Percentiles rank a stretch among this genome's conserved stretches.
These are phyloP conservation scores for Lepeophtheirus salmonis DNA, from an alignment of 1,140 invertebrate species.

Conservation along the genomic window DNA sequence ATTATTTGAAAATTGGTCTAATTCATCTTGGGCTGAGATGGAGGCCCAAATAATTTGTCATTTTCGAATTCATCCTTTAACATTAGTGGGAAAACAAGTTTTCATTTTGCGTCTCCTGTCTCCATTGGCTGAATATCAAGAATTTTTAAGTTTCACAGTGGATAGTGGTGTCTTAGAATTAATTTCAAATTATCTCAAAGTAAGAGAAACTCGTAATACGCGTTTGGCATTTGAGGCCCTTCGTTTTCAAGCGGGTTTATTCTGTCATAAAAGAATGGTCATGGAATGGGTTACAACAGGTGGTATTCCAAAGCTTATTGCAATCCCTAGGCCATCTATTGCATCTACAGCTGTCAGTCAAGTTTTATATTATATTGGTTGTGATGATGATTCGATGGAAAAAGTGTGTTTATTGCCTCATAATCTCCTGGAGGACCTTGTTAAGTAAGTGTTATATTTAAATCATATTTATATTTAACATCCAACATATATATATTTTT, in stretches of 20 bases:
- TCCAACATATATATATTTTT: slow-evolving; percentile 16
- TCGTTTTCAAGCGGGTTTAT: slow-evolving; percentile 71
- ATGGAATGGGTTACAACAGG: slow-evolving; percentile 70
- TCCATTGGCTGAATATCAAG: slow-evolving; percentile 90
- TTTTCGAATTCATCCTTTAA: slow-evolving; percentile 67
- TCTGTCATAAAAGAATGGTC: slow-evolving; percentile 94
- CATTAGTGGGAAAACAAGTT: slow-evolving; percentile 64
- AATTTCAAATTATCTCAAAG: slow-evolving; percentile 73
- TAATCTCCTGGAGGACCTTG: slow-evolving; percentile 36
- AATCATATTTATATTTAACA: background rate
- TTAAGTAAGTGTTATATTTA: slow-evolving; percentile 14
- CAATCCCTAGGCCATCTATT: slow-evolving; percentile 73
- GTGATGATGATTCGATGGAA: slow-evolving; percentile 94
- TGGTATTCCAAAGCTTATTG: slow-evolving; percentile 43
- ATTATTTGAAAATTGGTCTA: slow-evolving; percentile 31
- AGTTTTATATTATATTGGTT: slow-evolving; percentile 86
- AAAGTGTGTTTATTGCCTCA: slow-evolving; percentile 66
- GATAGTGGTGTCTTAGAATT: slow-evolving; percentile 74
- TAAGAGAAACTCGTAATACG: slow-evolving; percentile 67
- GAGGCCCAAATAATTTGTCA: slow-evolving; percentile 65
- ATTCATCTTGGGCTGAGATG: slow-evolving; percentile 76
- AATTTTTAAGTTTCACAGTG: slow-evolving; percentile 29
- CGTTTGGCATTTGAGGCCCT: slow-evolving; percentile 81
- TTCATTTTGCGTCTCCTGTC: slow-evolving; percentile 78
- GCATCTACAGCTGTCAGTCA: slow-evolving; percentile 88